phyloP scores from a whole-genome alignment of 2,797 vertebrate species.

The Lutra lutra region DNA sequence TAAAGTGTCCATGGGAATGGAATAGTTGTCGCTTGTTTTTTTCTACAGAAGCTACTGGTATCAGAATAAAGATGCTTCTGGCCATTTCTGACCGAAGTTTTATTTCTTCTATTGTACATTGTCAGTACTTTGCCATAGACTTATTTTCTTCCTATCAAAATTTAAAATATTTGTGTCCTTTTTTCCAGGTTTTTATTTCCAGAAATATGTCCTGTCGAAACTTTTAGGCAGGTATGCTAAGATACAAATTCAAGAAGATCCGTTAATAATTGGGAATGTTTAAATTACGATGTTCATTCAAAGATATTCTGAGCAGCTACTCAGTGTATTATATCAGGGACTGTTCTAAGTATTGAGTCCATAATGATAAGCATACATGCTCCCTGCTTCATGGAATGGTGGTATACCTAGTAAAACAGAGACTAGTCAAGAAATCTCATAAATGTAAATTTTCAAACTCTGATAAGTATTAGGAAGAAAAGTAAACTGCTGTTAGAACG shows the following conservation, averaged over 20 bases:
- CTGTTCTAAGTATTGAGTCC: not conserved
- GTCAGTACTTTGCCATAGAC: slow-evolving; percentile 3
- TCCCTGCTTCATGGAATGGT: not conserved
- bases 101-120: not conserved
- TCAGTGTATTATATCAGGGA: not conserved
- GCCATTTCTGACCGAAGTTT: not conserved
- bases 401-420: not conserved
- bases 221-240: not conserved
- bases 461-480: not conserved
- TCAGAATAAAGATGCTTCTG: slow-evolving; percentile 46
- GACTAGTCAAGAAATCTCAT: not conserved
- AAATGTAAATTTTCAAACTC: not conserved
- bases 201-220: slow-evolving; percentile 40
- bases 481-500: not conserved
- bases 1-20: not conserved
- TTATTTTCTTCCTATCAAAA: slow-evolving; percentile 9
- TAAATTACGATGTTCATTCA: slow-evolving; percentile 31
- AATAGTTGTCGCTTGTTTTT: not conserved
- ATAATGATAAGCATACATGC: not conserved
- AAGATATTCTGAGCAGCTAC: not conserved
- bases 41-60: not conserved
- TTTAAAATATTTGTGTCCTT: slow-evolving; percentile 44
- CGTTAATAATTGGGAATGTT: slow-evolving; percentile 26
- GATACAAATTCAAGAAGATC: not conserved
- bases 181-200: slow-evolving; percentile 17